Base-by-base conservation (phyloP, 1,140 invertebrate species). In the Magallana angulata region DNA sequence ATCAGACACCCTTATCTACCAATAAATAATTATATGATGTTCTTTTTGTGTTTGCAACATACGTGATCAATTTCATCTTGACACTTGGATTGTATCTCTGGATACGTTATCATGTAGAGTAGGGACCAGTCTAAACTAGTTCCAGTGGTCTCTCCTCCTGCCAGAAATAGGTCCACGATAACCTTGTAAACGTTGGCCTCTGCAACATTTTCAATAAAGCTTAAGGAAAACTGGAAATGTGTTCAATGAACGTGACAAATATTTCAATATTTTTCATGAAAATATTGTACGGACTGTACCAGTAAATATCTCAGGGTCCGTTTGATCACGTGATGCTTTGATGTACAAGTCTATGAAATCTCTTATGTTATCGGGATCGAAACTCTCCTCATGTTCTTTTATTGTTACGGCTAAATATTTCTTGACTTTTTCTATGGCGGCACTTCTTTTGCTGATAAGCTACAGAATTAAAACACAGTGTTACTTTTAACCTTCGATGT, bases 271-370 rank as follows among this genome's bases (percentile, higher is more conserved):
- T 80, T 36, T 82, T 57, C 48, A 6, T 58, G 7, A 57, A 57
- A 82, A 82, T 57, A 57, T n/a, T 57, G 36, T 76, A 56, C 56
- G 11, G 60, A 60, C 7, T 11, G 16, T 86, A 90, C 91, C 88
- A 86, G 90, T 92, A 62, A 88, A 92, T 16, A 89, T 60, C 60
- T 90, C 81, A 30, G 88, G 89, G 7, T 91, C 87, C 16, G 90
- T 80, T 56, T 92, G 84, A 30, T 94, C 90, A 62, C 96, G 93
- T 95, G 97, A 97, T 95, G 97, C 96, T 62, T 97, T 95, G 18
- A 98, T 95, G 92, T 98, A 98, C 9, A 96, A 96, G 91, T 98
- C 97, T 96, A 98, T 98, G 24, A 98, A 96, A 94, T 98, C 97
- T 84, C 97, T 96, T 2, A 97, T 96, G 64, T 96, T 96, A 36